Conservation (phyloP, 1,140 invertebrate genomes). For the Saccostrea echinata region DNA sequence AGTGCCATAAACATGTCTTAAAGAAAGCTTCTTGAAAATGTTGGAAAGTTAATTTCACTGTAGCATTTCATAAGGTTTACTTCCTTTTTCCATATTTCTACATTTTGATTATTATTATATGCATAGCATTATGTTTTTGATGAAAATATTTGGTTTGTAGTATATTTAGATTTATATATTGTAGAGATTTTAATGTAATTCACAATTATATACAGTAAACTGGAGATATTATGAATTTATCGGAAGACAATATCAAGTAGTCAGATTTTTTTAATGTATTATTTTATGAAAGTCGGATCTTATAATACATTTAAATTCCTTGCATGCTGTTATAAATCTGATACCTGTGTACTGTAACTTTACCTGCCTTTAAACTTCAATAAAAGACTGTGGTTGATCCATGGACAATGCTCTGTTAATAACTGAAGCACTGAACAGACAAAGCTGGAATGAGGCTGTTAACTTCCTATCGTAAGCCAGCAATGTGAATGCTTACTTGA, state of each 20-base stretch:
- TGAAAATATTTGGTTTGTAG: slow-evolving; percentile 7
- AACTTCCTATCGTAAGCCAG: neutral
- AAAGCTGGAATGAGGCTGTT: neutral
- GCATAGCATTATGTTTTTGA: slow-evolving; percentile 28
- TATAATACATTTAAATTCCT: slow-evolving; percentile 3
- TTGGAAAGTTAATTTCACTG: neutral
- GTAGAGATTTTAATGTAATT: neutral
- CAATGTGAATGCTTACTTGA: neutral
- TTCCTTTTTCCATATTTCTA: neutral
- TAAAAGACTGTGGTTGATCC: neutral
- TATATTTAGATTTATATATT: neutral
- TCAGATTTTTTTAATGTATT: neutral
- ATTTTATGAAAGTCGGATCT: neutral
- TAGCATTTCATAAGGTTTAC: neutral
- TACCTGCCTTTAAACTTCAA: neutral
- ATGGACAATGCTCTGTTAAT: neutral
- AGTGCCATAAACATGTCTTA: no score
- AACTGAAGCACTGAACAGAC: neutral
- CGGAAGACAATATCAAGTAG: neutral
- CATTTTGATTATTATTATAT: neutral
- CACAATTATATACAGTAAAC: neutral
- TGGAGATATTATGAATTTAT: neutral
- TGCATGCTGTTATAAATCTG: slow-evolving; percentile 15
- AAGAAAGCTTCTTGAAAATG: neutral
- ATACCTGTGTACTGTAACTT: neutral